A percentile compares a stretch with the other conserved stretches of the same genome.
These are phyloP conservation scores for Anarsia innoxiella DNA, from an alignment of 2,888 invertebrate genomes.

Conservation along the genomic window DNA sequence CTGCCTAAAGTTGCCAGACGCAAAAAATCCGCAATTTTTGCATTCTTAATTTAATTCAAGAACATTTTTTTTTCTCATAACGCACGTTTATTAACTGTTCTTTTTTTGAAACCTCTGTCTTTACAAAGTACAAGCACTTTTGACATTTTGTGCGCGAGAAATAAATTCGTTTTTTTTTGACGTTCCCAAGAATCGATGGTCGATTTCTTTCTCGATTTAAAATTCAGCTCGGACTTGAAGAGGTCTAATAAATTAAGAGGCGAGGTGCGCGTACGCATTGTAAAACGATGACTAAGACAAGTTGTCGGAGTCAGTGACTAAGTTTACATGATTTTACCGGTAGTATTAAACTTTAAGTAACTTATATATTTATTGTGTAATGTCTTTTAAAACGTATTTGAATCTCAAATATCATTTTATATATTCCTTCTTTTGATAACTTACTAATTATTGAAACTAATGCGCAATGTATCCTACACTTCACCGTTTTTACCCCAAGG, in stretches of 20 bases:
- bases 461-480: too few species aligned
- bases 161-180: slow-evolving; percentile 16
- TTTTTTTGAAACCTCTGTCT: neutral
- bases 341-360: too few species aligned
- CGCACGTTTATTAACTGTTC: slow-evolving; percentile 1
- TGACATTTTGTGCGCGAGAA: slow-evolving; percentile 4
- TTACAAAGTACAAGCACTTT: slow-evolving; percentile 4
- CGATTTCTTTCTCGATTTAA: slow-evolving; percentile 22
- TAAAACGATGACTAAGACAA: slow-evolving; percentile 46
- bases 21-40: slow-evolving; percentile 4
- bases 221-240: slow-evolving; percentile 31
- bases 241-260: slow-evolving; percentile 46
- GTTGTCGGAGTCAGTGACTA: slow-evolving; percentile 4
- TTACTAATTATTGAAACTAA: too few species aligned
- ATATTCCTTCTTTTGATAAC: too few species aligned
- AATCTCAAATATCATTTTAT: too few species aligned
- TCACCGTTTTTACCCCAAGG: too few species aligned
- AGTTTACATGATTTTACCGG: too few species aligned
- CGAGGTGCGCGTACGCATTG: slow-evolving; percentile 53
- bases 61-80: slow-evolving; percentile 4
- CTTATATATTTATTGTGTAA: too few species aligned
- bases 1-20: slow-evolving; percentile 3
- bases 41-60: slow-evolving; percentile 10
- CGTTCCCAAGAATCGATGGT: slow-evolving; percentile 27
- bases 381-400: too few species aligned